Base-by-base conservation (phyloP, 37 sponge, comb jelly and placozoan genomes). In the Chondrosia reniformis region DNA sequence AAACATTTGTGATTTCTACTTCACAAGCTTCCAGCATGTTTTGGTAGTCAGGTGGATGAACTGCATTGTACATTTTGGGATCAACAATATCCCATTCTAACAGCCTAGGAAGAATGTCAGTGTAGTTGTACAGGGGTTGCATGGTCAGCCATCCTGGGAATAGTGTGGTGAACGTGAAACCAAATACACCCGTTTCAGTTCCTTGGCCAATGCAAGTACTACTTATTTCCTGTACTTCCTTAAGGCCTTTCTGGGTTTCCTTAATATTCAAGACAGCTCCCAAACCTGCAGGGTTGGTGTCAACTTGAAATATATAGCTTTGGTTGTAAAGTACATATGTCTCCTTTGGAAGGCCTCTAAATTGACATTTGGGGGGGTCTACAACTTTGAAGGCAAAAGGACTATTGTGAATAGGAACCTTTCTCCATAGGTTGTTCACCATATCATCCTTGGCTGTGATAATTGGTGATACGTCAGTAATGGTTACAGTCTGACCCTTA, bases 321-420 rank as follows among this genome's bases (percentile, higher is more conserved):
- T 10, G 8, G 41, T 72, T 40, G 12, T 61, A 73, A 8, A 69
- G 27, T 7, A 69, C 72, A 40, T 69, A 69, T 0, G 59, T 75
- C 76, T 74, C 74, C 17, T 33, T 58, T 36, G 87, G 85, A 4
- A 91, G 43, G 8, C 88, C 88, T 30, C 52, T 73, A 17, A 88
- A 85, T 24, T 58, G 55, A 37, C 89, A 88, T 24, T 88, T 85
- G 45, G 80, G 75, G 0, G 93, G 93, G 73, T 88, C 87, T 30
- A 79, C 75, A 21, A 94, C 81, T 45, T 73, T 83, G 76, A 93
- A 84, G 9, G 79, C 55, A 31, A 95, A 88, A 6, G 96, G 96
- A 45, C 89, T 86, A 4, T 77, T 80, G 27, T 89, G 86, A 31
- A 95, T 88, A n/a, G 66, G 64, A 12, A 37, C 74, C 0, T 63